Percentiles rank a stretch among this genome's conserved stretches.
These are phyloP conservation scores for Platorchestia sp. DNA, from an alignment of 1,140 invertebrate species.

Conservation along the genomic window DNA sequence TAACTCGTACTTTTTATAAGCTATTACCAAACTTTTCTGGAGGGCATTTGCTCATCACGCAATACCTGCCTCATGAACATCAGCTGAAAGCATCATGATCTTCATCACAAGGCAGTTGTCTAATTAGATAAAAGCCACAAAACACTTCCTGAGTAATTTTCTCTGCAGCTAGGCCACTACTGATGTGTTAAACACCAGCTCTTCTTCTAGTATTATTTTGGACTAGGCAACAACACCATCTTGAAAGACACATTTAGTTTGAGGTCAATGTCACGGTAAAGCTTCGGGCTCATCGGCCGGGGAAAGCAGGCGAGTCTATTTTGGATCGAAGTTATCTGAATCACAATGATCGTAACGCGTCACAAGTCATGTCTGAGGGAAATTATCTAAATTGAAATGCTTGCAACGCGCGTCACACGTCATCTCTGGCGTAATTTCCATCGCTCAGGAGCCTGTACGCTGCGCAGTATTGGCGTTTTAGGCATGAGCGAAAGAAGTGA, in stretches of 20 bases:
- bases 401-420: background rate
- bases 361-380: background rate
- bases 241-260: background rate
- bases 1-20: no score
- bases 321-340: background rate
- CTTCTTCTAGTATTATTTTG: background rate
- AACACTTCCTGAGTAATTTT: background rate
- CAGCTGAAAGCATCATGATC: background rate
- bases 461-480: no score
- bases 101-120: background rate
- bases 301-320: background rate
- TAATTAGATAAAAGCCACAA: background rate
- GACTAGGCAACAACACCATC: background rate
- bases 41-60: no score
- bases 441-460: no score
- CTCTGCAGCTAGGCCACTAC: background rate
- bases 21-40: no score
- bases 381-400: background rate
- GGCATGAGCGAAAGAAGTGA: no score
- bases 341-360: background rate
- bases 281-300: background rate
- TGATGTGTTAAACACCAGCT: background rate
- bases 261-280: background rate
- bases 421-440: background rate
- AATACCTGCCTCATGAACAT: no score